Evolutionary conservation across 1,140 invertebrate genomes (phyloP).

Genomic region (Vollenhovia emeryi): DNA sequence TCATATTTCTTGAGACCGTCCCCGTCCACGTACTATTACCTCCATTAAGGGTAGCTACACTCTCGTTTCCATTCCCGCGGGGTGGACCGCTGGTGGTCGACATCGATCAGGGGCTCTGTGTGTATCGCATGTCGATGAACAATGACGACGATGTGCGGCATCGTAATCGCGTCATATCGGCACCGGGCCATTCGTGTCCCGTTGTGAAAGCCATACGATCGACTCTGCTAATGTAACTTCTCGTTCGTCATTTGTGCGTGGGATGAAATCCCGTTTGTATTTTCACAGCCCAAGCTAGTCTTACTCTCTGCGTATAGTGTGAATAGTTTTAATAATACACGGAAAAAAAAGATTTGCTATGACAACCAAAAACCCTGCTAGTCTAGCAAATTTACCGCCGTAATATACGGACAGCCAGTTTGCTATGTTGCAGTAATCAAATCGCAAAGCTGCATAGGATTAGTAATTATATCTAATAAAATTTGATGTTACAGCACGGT

Average conservation of each 20-base stretch:
- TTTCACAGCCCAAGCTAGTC: not conserved
- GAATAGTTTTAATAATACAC: not conserved
- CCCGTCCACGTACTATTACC: constrained; percentile 29
- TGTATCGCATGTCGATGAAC: constrained; percentile 34
- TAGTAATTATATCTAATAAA: too few relatives aligned
- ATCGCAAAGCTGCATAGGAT: too few relatives aligned
- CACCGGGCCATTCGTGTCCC: not conserved
- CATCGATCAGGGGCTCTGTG: constrained; percentile 34
- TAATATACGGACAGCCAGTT: too few relatives aligned
- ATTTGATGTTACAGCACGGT: too few relatives aligned
- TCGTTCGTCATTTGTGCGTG: not conserved
- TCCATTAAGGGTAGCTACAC: constrained; percentile 38
- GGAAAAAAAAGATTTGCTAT: too few relatives aligned
- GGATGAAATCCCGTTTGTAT: not conserved
- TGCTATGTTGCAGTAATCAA: too few relatives aligned
- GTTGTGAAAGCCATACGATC: constrained; percentile 28
- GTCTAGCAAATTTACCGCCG: too few relatives aligned
- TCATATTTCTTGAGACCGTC: constrained; percentile 20
- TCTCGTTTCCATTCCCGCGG: constrained; percentile 2
- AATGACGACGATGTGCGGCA: constrained; percentile 31
- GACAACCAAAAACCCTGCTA: too few relatives aligned
- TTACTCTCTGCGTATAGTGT: not conserved
- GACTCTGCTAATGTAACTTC: constrained; percentile 12
- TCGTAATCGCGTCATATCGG: constrained; percentile 41
- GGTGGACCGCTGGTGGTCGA: constrained; percentile 3